Base-by-base conservation (phyloP, 2,113 vertebrate species). In the Hemiprocne comata region DNA sequence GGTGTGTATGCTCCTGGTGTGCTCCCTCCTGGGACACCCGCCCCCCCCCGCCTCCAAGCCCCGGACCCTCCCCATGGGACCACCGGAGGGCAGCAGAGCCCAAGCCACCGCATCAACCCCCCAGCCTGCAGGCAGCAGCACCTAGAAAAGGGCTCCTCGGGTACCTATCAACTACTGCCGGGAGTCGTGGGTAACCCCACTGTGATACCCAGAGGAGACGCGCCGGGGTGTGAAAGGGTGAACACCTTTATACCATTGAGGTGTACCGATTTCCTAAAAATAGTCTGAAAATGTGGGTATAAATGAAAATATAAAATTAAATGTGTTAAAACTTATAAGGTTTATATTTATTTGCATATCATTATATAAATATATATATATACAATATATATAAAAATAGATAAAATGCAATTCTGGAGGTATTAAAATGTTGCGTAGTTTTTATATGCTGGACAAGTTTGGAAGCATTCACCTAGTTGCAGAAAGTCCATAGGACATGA, bases 11-110 rank as follows among this genome's bases (percentile, higher is more conserved):
- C n/a, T n/a, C n/a, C n/a, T n/a, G n/a, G 42, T 42, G 11, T 15
- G 42, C 42, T 42, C 42, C 42, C 42, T 42, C 42, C 42, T 11
- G 42, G 42, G 42, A 15, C 42, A 11, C 11, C 38, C 18, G 3
- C 36, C 34, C 6, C 12, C 14, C 18, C 6, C 31, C 25, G 17
- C 20, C n/a, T 40, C 24, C 34, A 31, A 31, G 31, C 19, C 42
- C 17, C 3, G 6, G 28, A 28, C 25, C 20, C 65, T 85, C 36
- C 42, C 66, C 4, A 7, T 6, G 17, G 69, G 13, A n/a, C 97
- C 98, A 96, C 95, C 2, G 96, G 98, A 81, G 95, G 98, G 97
- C 97, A 95, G 98, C 69, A 97, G 83, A 97, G 73, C 87, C 93
- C 72, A 94, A 86, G 92, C 21, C 69, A 97, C 66, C 5, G 17